A percentile compares a stretch with the other conserved stretches of the same genome.
Conservation (phyloP, 2,888 invertebrate genomes). For the Andrena praecox region DNA sequence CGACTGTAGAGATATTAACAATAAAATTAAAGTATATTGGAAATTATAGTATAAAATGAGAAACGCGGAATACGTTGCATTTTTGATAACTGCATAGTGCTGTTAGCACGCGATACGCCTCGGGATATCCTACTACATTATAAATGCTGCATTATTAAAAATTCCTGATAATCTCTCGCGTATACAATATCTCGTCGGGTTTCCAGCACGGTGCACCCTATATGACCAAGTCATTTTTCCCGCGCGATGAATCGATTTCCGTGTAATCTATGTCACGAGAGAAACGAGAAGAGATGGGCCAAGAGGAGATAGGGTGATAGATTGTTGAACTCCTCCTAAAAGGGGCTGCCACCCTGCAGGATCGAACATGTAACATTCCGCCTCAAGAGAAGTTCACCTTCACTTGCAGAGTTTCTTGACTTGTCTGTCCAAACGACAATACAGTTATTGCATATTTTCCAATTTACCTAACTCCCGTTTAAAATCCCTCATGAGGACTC, state of each 20-base stretch:
- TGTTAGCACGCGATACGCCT: not conserved
- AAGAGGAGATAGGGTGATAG: conserved; percentile 8
- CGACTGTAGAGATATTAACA: no score
- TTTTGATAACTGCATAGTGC: not conserved
- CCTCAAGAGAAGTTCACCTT: not conserved
- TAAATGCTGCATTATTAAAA: conserved; percentile 20
- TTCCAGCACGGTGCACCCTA: not conserved
- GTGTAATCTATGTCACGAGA: conserved; percentile 10
- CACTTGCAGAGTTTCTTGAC: not conserved
- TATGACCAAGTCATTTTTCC: conserved; percentile 17
- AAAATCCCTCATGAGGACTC: no score
- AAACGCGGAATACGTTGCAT: not conserved
- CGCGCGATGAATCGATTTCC: conserved; percentile 15
- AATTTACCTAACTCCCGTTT: no score
- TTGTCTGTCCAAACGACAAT: not conserved
- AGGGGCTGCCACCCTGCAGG: not conserved
- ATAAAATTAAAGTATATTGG: no score
- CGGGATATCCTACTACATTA: not conserved
- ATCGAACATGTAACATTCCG: not conserved
- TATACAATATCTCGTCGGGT: not conserved
- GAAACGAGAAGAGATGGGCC: not conserved
- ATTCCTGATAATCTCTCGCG: conserved; percentile 11
- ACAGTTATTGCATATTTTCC: not conserved
- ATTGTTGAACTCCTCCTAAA: not conserved
- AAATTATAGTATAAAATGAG: not conserved